These are phyloP conservation scores for Xiphorhynchus erythropygius DNA, from an alignment of 2,797 vertebrate genomes.

Conservation along the genomic window DNA sequence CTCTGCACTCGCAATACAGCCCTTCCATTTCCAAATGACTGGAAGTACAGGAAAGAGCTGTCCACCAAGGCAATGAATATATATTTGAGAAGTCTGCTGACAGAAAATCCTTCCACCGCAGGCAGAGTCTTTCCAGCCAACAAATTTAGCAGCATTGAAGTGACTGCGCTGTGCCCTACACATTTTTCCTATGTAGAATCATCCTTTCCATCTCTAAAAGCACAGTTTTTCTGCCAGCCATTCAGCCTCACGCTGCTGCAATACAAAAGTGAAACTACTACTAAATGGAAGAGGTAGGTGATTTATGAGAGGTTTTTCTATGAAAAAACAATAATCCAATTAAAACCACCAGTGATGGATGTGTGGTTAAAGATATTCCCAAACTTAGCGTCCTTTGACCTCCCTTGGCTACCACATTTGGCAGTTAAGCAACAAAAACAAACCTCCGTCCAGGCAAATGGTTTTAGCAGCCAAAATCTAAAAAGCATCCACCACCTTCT, in stretches of 20 bases:
- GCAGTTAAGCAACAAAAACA: slow-evolving; percentile 22
- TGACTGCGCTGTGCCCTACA: not conserved
- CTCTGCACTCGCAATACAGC: not conserved
- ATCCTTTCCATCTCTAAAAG: not conserved
- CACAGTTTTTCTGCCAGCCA: not conserved
- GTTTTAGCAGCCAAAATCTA: not conserved
- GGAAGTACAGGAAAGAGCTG: not conserved
- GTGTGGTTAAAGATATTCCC: slow-evolving; percentile 32
- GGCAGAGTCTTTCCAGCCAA: not conserved
- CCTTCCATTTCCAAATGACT: not conserved
- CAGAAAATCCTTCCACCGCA: not conserved
- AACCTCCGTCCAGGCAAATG: not conserved
- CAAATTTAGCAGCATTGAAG: not conserved
- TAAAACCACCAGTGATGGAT: not conserved
- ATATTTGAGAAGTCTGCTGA: not conserved
- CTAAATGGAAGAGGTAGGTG: not conserved
- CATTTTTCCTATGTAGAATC: not conserved
- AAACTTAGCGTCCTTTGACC: not conserved
- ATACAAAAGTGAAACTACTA: not conserved
- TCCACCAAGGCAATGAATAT: not conserved
- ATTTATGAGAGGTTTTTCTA: slow-evolving; percentile 14
- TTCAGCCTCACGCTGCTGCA: not conserved
- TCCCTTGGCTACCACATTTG: slow-evolving; percentile 6
- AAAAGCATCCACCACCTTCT: not conserved
- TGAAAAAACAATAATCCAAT: slow-evolving; percentile 9